phyloP scores from a whole-genome alignment of 2,888 invertebrate species.

The Chymomyza amoena region DNA sequence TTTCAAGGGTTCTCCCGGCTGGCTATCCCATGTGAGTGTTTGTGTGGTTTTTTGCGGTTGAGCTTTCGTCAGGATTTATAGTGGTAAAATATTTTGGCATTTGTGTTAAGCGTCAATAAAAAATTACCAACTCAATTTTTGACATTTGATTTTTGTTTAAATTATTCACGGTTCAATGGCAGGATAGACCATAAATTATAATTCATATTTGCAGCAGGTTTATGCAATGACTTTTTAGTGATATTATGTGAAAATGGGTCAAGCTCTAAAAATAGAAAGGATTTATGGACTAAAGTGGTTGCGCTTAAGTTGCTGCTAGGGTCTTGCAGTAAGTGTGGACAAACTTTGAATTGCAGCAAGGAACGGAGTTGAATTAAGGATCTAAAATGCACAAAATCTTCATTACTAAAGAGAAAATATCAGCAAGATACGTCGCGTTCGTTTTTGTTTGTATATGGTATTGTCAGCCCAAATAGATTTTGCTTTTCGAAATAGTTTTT shows the following conservation, averaged over 20 bases:
- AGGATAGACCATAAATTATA: conserved; percentile 12
- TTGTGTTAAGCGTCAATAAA: conserved; percentile 12
- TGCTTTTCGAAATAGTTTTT: too few relatives aligned
- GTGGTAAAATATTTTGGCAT: conserved; percentile 11
- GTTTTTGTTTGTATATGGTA: too few relatives aligned
- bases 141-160: conserved; percentile 52
- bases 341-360: too few relatives aligned
- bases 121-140: conserved; percentile 35
- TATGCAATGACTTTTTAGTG: background rate
- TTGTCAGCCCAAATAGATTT: too few relatives aligned
- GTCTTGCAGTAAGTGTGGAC: too few relatives aligned
- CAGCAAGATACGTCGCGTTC: too few relatives aligned
- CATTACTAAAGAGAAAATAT: too few relatives aligned
- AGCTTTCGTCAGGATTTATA: conserved; percentile 27
- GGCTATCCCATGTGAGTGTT: background rate
- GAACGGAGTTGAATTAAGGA: too few relatives aligned
- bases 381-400: too few relatives aligned
- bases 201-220: conserved; percentile 29
- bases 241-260: background rate
- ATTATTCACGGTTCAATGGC: background rate
- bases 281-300: too few relatives aligned
- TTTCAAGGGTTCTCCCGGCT: background rate
- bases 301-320: too few relatives aligned
- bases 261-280: background rate
- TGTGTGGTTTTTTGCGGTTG: background rate